phyloP scores from a whole-genome alignment of 1,140 invertebrate species.

The Euwallacea fornicatus region DNA sequence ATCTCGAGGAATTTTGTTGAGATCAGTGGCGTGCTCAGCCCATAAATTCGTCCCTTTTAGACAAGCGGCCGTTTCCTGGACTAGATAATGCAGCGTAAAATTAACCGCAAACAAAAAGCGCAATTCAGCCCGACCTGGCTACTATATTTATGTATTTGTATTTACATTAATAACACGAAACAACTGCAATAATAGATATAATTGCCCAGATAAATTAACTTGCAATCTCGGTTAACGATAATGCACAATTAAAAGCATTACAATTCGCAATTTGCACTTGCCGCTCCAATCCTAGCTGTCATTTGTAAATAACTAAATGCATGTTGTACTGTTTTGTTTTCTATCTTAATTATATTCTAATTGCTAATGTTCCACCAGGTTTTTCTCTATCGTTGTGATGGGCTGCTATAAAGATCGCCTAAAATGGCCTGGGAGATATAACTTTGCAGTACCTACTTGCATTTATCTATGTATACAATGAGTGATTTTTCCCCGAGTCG shows the following conservation, averaged over 20 bases:
- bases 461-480: no score
- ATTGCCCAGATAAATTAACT: slow-evolving; percentile 28
- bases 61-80: neutral
- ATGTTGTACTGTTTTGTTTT: slow-evolving; percentile 16
- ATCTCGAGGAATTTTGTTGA: no score
- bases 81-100: slow-evolving; percentile 13
- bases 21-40: no score
- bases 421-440: no score
- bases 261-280: slow-evolving; percentile 22
- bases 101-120: slow-evolving; percentile 9
- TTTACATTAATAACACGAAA: slow-evolving; percentile 30
- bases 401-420: no score
- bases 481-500: no score
- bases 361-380: no score
- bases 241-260: slow-evolving; percentile 29
- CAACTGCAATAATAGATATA: slow-evolving; percentile 26
- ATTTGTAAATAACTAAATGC: slow-evolving; percentile 16
- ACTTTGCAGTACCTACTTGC: no score
- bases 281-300: slow-evolving; percentile 14
- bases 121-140: neutral
- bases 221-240: slow-evolving; percentile 21
- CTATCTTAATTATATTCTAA: slow-evolving; percentile 16
- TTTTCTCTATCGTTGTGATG: no score
- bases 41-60: no score
- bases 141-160: slow-evolving; percentile 20